Conservation (phyloP, 2,888 invertebrate species). For the Keiferia lycopersicella region DNA sequence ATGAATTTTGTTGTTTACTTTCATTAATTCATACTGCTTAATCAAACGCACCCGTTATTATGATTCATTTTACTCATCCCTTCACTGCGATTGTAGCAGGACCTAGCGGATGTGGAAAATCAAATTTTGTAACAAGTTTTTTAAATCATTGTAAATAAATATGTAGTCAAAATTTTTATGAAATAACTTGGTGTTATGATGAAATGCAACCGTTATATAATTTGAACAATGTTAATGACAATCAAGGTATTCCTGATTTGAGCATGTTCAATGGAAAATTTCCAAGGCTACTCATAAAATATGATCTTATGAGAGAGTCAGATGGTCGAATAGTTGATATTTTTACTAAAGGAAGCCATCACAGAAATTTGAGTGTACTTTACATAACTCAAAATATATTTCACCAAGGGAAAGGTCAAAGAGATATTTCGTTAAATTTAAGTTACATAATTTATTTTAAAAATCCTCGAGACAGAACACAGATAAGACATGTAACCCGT, state of each 20-base stretch:
- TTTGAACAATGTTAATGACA: too few species aligned
- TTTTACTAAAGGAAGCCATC: conserved; percentile 39
- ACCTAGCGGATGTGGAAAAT: too few species aligned
- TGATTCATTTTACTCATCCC: conserved; percentile 33
- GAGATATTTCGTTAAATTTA: conserved; percentile 38
- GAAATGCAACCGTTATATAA: too few species aligned
- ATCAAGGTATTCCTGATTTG: too few species aligned
- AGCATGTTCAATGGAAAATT: too few species aligned
- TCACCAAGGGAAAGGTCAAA: conserved; percentile 36
- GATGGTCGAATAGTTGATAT: conserved; percentile 42
- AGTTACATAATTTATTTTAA: conserved; percentile 41
- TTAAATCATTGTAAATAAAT: conserved; percentile 29
- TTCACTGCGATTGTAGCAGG: conserved; percentile 38
- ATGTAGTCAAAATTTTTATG: conserved; percentile 22
- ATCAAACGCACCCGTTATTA: not conserved
- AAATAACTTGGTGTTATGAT: conserved; percentile 22
- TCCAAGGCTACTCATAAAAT: conserved; percentile 37
- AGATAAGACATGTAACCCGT: conserved; percentile 32
- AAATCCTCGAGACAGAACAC: conserved; percentile 40
- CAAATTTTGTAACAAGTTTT: conserved; percentile 33
- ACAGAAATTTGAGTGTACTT: conserved; percentile 43
- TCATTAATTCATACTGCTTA: not conserved
- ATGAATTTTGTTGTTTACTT: not conserved
- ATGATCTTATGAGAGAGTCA: conserved; percentile 45
- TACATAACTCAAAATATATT: conserved; percentile 34